Evolutionary conservation across 2,888 invertebrate species (phyloP).

Genomic region (Polia nebulosa): DNA sequence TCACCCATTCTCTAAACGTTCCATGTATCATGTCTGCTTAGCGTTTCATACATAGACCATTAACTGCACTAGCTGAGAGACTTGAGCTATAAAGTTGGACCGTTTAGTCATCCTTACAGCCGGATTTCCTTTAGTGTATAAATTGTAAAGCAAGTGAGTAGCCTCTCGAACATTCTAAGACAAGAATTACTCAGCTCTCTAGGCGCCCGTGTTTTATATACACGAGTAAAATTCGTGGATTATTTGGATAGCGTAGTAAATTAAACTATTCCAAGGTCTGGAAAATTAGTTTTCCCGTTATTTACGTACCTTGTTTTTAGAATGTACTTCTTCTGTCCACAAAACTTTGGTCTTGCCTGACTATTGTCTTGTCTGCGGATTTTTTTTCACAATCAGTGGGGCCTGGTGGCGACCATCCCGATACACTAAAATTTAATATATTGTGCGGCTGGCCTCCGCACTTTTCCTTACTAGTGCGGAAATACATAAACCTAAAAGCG

Average conservation of each 20-base stretch:
- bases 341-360: too few relatives aligned
- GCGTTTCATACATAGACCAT: constrained; percentile 39
- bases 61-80: constrained; percentile 29
- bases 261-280: not conserved
- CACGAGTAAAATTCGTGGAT: constrained; percentile 21
- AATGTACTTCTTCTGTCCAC: too few relatives aligned
- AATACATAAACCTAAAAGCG: too few relatives aligned
- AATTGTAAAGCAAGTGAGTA: constrained; percentile 55
- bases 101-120: constrained; percentile 57
- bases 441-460: too few relatives aligned
- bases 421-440: too few relatives aligned
- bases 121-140: constrained; percentile 53
- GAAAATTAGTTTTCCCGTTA: not conserved
- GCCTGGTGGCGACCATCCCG: too few relatives aligned
- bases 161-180: constrained; percentile 59
- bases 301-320: not conserved
- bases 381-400: too few relatives aligned
- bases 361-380: too few relatives aligned
- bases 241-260: constrained; percentile 14
- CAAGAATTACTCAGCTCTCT: constrained; percentile 52
- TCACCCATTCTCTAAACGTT: constrained; percentile 1
- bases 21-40: constrained; percentile 18
- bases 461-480: too few relatives aligned
- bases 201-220: constrained; percentile 48
- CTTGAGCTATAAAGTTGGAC: constrained; percentile 47